Evolutionary conservation across 2,113 vertebrate genomes (phyloP).

Genomic region (Hippocampus zosterae): DNA sequence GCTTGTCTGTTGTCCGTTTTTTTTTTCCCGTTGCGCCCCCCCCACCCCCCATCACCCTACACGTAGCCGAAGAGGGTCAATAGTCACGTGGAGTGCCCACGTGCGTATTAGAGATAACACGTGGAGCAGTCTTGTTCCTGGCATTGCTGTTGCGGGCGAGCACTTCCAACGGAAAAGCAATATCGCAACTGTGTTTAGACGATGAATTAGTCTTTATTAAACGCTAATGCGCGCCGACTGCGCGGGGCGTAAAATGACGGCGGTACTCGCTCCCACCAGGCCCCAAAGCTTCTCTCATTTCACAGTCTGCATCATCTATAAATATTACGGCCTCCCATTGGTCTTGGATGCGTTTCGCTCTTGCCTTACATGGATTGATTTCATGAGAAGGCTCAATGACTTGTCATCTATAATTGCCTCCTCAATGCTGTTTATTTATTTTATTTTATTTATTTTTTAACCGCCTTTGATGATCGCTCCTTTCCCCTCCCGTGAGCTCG

Average conservation of each 20-base stretch:
- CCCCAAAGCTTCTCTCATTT: conserved; percentile 27
- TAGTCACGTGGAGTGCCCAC: conserved; percentile 39
- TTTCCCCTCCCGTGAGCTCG: background rate
- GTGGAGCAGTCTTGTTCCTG: conserved; percentile 9
- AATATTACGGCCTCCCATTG: conserved; percentile 2
- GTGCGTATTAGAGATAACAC: conserved; percentile 41
- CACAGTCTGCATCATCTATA: conserved; percentile 11
- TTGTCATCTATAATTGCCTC: conserved; percentile 50
- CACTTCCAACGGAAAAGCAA: background rate
- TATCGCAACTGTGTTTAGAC: conserved; percentile 12
- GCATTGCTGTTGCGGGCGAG: background rate
- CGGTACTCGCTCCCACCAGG: background rate
- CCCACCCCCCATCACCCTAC: background rate
- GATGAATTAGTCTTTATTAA: conserved; percentile 20
- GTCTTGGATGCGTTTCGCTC: conserved; percentile 6
- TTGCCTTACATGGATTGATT: conserved; percentile 55
- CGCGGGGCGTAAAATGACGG: background rate
- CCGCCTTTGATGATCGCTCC: conserved; percentile 17
- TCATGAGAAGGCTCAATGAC: conserved; percentile 49
- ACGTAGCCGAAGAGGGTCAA: conserved; percentile 35
- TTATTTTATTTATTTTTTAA: conserved; percentile 13
- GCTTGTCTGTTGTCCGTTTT: too few relatives aligned
- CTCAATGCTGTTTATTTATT: conserved; percentile 31
- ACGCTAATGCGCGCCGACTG: background rate
- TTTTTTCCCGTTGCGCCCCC: background rate